Evolutionary conservation across 2,888 invertebrate species (phyloP).

Genomic region (Chymomyza fuscimana): DNA sequence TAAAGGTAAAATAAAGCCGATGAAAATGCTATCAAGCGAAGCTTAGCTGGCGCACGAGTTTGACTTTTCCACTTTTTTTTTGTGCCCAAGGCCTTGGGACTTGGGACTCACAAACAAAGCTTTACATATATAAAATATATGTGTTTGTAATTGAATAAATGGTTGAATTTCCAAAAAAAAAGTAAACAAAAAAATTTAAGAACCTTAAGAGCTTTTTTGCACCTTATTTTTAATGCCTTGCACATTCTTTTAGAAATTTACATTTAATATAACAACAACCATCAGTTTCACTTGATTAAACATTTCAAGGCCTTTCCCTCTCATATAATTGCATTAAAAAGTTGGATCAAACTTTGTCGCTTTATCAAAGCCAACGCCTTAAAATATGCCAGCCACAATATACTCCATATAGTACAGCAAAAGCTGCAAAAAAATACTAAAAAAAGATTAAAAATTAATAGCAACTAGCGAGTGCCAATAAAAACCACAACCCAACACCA

Average conservation of each 20-base stretch:
- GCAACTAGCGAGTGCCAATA: constrained; percentile 71
- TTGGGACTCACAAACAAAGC: neutral
- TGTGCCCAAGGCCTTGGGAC: neutral
- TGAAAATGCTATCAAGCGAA: constrained; percentile 30
- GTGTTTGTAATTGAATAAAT: neutral
- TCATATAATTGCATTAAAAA: constrained; percentile 61
- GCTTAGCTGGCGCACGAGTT: constrained; percentile 32
- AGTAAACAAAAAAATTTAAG: constrained; percentile 19
- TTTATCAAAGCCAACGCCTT: neutral
- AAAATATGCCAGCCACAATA: constrained; percentile 8
- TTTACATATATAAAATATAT: neutral
- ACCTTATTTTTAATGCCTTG: constrained; percentile 1
- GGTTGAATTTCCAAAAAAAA: neutral
- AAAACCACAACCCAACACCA: constrained; percentile 49
- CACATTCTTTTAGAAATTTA: neutral
- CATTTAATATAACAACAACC: constrained; percentile 35
- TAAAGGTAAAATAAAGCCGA: constrained; percentile 33
- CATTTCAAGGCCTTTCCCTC: constrained; percentile 42
- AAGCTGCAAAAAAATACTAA: constrained; percentile 5
- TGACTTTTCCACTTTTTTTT: constrained; percentile 9
- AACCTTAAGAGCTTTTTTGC: constrained; percentile 14
- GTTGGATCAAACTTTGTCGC: constrained; percentile 29
- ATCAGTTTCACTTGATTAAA: constrained; percentile 35
- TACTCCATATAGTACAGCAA: constrained; percentile 11
- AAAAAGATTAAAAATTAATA: constrained; percentile 68